phyloP scores from a whole-genome alignment of 2,113 vertebrate genomes.

The Campylomormyrus numenius region DNA sequence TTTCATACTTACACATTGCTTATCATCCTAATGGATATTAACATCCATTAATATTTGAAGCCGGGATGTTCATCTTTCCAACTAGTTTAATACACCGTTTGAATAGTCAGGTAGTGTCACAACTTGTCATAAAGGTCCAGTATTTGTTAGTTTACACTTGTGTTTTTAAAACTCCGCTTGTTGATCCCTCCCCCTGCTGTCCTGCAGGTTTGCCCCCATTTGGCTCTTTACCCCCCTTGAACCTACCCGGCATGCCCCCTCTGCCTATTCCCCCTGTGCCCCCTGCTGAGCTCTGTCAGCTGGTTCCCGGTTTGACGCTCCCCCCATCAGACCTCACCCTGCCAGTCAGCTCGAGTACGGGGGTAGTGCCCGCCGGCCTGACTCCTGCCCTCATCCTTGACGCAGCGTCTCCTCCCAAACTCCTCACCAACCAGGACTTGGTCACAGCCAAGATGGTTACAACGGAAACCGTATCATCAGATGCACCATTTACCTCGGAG shows the following conservation, averaged over 20 bases:
- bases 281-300: conserved; percentile 58
- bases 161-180: not conserved
- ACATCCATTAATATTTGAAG: not conserved
- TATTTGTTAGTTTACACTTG: not conserved
- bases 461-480: conserved; percentile 56
- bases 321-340: conserved; percentile 41
- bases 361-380: conserved; percentile 48
- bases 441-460: conserved; percentile 14
- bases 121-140: not conserved
- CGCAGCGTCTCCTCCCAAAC: conserved; percentile 36
- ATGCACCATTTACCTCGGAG: conserved; percentile 55
- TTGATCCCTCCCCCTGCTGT: conserved; percentile 24
- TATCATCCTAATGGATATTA: not conserved
- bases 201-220: conserved; percentile 65
- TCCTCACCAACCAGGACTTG: conserved; percentile 32
- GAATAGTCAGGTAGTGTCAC: not conserved
- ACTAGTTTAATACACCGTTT: not conserved
- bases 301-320: conserved; percentile 55
- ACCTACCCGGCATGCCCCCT: conserved; percentile 61
- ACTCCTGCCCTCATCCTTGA: conserved; percentile 47
- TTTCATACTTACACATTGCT: not conserved
- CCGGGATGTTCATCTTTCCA: not conserved
- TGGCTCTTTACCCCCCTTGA: conserved; percentile 58
- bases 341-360: not conserved
- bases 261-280: conserved; percentile 59